Evolutionary conservation across 92 coral and sea anemone genomes (phyloP).

Genomic region (Pocillopora meandrina): DNA sequence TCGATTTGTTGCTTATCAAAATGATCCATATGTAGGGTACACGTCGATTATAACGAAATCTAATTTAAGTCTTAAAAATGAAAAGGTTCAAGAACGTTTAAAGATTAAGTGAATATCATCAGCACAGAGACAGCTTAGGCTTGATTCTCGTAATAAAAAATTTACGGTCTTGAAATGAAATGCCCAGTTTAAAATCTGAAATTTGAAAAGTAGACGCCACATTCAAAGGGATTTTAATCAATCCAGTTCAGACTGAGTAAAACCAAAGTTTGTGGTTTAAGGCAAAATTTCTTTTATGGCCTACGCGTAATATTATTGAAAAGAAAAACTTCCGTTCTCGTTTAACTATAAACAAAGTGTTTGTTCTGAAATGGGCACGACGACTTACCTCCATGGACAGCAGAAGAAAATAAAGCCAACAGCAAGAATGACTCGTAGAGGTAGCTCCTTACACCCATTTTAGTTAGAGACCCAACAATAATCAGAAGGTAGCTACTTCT

Average conservation of each 20-base stretch:
- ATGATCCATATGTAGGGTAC: no score
- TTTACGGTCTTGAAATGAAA: no score
- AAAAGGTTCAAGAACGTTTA: no score
- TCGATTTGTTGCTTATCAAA: no score
- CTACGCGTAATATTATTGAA: neutral
- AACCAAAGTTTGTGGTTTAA: neutral
- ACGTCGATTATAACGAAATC: no score
- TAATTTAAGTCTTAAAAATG: no score
- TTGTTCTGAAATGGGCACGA: neutral
- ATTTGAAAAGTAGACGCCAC: no score
- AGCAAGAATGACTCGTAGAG: neutral
- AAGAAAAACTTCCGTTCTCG: neutral
- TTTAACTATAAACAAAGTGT: neutral
- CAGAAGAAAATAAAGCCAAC: neutral
- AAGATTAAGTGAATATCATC: no score
- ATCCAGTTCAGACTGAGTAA: neutral
- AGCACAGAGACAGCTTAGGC: no score
- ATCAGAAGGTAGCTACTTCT: neutral
- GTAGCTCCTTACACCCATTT: neutral
- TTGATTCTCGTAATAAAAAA: no score
- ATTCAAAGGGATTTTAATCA: no score
- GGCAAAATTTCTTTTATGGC: neutral
- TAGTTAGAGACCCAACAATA: neutral
- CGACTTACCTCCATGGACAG: neutral
- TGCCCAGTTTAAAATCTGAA: no score